Evolutionary conservation across 2,113 vertebrate species (phyloP).

Genomic region (Trochalopteron elliotii): DNA sequence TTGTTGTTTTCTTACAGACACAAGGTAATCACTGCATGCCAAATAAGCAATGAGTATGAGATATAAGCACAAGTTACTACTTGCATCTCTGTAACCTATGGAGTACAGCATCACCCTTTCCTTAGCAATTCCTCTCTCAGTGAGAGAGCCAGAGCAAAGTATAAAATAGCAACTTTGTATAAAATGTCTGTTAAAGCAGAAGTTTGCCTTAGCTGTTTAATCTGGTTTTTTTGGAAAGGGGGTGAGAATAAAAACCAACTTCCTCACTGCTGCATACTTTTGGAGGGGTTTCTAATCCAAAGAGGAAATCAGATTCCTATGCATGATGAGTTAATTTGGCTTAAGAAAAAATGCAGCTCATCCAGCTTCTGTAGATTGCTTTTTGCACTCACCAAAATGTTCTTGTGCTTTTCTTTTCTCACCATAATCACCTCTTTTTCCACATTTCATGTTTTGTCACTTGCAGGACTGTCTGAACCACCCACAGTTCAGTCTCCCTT

Average conservation of each 20-base stretch:
- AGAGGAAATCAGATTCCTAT: neutral
- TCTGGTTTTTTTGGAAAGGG: neutral
- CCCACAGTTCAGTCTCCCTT: neutral
- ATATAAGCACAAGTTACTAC: rapidly evolving
- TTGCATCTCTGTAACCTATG: neutral
- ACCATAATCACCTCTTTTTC: neutral
- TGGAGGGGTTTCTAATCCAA: neutral
- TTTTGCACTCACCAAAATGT: neutral
- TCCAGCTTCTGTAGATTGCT: neutral
- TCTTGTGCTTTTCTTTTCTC: neutral
- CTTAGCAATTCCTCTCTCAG: neutral
- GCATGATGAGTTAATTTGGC: neutral
- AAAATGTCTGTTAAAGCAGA: neutral
- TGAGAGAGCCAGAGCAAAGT: neutral
- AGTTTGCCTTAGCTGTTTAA: neutral
- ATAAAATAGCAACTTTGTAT: neutral
- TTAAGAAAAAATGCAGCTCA: neutral
- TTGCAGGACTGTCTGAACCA: neutral
- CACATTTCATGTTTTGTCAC: neutral
- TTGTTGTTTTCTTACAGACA: neutral
- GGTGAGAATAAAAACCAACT: neutral
- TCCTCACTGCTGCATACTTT: neutral
- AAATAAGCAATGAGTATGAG: neutral
- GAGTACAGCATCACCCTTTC: neutral
- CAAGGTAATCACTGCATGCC: neutral